Percentiles rank a stretch among this genome's conserved stretches.
Conservation (phyloP, 2,888 invertebrate species). For the Seira ritae region DNA sequence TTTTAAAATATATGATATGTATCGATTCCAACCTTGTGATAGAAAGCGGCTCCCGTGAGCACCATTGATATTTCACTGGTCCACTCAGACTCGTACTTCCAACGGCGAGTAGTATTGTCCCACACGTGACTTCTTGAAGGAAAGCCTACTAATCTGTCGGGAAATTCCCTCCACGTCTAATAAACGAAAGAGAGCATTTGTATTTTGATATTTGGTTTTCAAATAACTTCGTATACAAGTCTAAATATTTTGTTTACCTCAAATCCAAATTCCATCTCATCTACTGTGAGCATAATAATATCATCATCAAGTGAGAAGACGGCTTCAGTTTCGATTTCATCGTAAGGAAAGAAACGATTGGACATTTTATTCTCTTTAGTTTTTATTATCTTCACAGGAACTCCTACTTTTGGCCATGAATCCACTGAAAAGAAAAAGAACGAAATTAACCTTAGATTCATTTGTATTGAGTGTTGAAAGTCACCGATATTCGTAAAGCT, state of each 20-base stretch:
- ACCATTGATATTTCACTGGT: slow-evolving; percentile 97
- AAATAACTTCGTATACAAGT: background rate
- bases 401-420: slow-evolving; percentile 91
- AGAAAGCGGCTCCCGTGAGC: slow-evolving; percentile 96
- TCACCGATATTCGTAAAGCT: too few species aligned
- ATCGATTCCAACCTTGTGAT: slow-evolving; percentile 86
- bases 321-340: slow-evolving; percentile 97
- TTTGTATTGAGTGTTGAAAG: too few species aligned
- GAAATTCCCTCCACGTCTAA: slow-evolving; percentile 97
- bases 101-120: slow-evolving; percentile 90
- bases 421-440: slow-evolving; percentile 81
- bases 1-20: too few species aligned
- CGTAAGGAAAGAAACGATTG: slow-evolving; percentile 96
- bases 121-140: slow-evolving; percentile 95
- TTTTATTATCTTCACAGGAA: slow-evolving; percentile 92
- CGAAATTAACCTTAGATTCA: too few species aligned
- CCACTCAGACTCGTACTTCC: slow-evolving; percentile 98
- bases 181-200: slow-evolving; percentile 11
- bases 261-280: slow-evolving; percentile 96
- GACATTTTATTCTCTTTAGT: slow-evolving; percentile 94
- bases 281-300: slow-evolving; percentile 78
- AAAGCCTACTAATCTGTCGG: slow-evolving; percentile 96
- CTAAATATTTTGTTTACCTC: slow-evolving; percentile 76
- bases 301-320: slow-evolving; percentile 93
- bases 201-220: background rate